Evolutionary conservation across 53 echinoderm and acorn worm species (phyloP).

Genomic region (Antedon mediterranea): DNA sequence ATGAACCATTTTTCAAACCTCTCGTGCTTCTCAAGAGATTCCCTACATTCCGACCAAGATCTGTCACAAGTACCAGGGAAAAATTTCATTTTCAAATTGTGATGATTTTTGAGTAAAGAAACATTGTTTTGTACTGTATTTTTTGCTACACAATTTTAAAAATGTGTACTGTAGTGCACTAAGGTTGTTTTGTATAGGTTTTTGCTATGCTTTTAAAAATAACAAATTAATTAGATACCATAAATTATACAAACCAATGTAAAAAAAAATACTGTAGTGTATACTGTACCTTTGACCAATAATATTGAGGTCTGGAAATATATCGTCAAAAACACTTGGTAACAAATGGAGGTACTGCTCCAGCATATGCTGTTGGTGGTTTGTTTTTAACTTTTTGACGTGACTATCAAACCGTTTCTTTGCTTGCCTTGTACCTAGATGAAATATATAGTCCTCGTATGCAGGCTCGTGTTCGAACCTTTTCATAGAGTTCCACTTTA

Average conservation of each 20-base stretch:
- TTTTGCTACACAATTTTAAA: no score
- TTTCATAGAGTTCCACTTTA: constrained; percentile 48
- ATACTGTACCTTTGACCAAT: constrained; percentile 49
- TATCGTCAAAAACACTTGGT: constrained; percentile 54
- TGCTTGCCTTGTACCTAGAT: constrained; percentile 49
- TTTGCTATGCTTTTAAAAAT: no score
- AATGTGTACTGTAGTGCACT: no score
- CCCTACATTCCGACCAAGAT: constrained; percentile 56
- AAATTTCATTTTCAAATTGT: no score
- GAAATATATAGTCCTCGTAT: constrained; percentile 38
- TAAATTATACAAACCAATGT: no score
- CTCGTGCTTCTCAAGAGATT: constrained; percentile 22
- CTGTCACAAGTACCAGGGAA: constrained; percentile 13
- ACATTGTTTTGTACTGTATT: no score
- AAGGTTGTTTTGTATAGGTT: no score
- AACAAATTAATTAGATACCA: no score
- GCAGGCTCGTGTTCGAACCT: constrained; percentile 30
- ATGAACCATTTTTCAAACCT: constrained; percentile 63
- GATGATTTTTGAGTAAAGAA: no score
- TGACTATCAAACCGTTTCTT: constrained; percentile 69
- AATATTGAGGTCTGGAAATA: constrained; percentile 60
- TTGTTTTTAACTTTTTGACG: constrained; percentile 44
- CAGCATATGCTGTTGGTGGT: constrained; percentile 56
- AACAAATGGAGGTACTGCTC: constrained; percentile 41
- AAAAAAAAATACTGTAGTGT: no score